phyloP scores from a whole-genome alignment of 2,113 vertebrate genomes.

The Gadus chalcogrammus region DNA sequence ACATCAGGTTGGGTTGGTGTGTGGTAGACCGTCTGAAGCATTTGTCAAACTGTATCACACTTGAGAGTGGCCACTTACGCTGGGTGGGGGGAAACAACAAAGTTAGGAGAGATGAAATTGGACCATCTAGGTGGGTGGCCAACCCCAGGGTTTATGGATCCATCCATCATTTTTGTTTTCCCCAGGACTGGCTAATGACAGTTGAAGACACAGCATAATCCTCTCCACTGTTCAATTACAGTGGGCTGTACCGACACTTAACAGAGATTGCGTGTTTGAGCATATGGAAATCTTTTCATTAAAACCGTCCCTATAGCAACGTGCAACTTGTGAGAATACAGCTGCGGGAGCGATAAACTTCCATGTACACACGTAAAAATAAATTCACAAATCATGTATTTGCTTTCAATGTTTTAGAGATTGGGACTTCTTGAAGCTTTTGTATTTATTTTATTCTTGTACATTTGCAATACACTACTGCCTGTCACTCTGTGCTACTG shows the following conservation, averaged over 20 bases:
- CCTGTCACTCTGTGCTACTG: too few species aligned
- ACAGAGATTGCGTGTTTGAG: neutral
- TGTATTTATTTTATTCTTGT: too few species aligned
- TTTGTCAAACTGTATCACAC: conserved; percentile 50
- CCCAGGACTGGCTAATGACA: neutral
- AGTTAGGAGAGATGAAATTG: conserved; percentile 50
- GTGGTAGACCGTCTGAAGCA: conserved; percentile 54
- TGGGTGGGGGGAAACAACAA: conserved; percentile 46
- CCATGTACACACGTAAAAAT: too few species aligned
- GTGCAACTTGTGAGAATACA: too few species aligned
- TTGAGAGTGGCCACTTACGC: conserved; percentile 48
- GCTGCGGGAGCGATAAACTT: too few species aligned
- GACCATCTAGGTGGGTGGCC: conserved; percentile 27
- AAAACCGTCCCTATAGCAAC: too few species aligned
- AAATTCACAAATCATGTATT: too few species aligned
- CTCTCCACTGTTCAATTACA: neutral
- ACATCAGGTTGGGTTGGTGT: conserved; percentile 32
- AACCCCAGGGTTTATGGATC: conserved; percentile 27
- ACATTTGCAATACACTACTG: too few species aligned
- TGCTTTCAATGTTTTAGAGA: too few species aligned
- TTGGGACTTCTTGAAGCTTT: too few species aligned
- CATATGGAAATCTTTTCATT: neutral
- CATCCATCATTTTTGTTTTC: conserved; percentile 13
- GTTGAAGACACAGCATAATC: neutral
- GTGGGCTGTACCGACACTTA: neutral